Percentiles rank a stretch among this genome's conserved stretches.
Evolutionary conservation across 1,140 invertebrate genomes (phyloP).

Genomic region (Drosophila obscura): DNA sequence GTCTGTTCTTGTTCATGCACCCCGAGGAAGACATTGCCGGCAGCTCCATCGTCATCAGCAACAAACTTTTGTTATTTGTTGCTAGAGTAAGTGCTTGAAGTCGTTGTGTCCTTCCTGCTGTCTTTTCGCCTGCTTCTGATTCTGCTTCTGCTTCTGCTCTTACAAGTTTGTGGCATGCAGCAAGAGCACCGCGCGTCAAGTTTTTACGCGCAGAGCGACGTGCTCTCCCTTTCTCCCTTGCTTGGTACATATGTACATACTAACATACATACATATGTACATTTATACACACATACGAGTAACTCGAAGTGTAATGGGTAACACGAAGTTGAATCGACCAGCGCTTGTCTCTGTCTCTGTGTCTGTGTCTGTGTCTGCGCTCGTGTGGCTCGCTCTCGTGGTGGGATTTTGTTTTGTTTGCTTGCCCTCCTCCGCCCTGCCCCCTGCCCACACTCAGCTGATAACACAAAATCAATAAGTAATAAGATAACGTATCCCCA

Average conservation of each 20-base stretch:
- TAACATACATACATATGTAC: neutral
- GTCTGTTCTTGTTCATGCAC: too few relatives aligned
- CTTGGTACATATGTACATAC: neutral
- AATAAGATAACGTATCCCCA: slow-evolving; percentile 74
- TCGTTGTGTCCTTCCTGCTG: too few relatives aligned
- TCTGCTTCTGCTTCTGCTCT: too few relatives aligned
- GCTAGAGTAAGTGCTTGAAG: too few relatives aligned
- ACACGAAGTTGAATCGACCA: slow-evolving; percentile 6
- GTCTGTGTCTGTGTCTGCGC: slow-evolving; percentile 35
- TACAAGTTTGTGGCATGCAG: too few relatives aligned
- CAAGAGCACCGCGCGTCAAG: neutral
- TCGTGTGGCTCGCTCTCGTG: slow-evolving; percentile 36
- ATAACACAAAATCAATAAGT: slow-evolving; percentile 76
- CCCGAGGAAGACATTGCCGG: too few relatives aligned
- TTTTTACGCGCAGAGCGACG: neutral
- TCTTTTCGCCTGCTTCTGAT: too few relatives aligned
- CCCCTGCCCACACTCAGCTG: slow-evolving; percentile 32
- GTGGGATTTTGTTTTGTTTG: slow-evolving; percentile 25
- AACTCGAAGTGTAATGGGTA: too few relatives aligned
- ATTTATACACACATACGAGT: neutral
- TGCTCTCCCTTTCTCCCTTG: too few relatives aligned
- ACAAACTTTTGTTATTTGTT: too few relatives aligned
- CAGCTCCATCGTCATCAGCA: too few relatives aligned
- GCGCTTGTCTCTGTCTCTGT: slow-evolving; percentile 39
- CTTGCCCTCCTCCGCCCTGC: slow-evolving; percentile 1